Base-by-base conservation (phyloP, 2,113 vertebrate genomes). In the Pelodiscus sinensis region DNA sequence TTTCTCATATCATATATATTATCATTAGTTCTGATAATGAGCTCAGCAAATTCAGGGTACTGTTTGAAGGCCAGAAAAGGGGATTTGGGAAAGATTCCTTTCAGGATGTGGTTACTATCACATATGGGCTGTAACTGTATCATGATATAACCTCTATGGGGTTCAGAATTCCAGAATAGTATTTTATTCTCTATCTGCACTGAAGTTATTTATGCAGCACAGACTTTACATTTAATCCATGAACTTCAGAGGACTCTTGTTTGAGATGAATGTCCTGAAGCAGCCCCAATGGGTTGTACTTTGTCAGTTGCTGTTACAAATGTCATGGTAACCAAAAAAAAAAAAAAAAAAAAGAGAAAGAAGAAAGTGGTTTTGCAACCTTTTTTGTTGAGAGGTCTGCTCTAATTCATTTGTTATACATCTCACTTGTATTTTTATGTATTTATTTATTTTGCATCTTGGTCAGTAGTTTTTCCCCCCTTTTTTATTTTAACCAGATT, bases 161-260 rank as follows among this genome's bases (percentile, higher is more conserved):
- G 15, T 6, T 55, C 0, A 11, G 2, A 1, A 38, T 31, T 22
- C 1, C 9, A 1, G 0, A 60, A 68, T 22, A 12, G 2, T 12
- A 25, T 27, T 27, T 81, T 77, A 22, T 25, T 75, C 68, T 50
- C 82, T 73, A 8, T 50, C 71, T 38, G 8, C 54, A 2, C 10
- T 19, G 18, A 50, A 58, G 16, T 27, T 82, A 77, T 50, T 77
- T 14, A 77, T 77, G 24, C 22, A 77, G 24, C 73, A 77, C 24
- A 77, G 22, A 77, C 38, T 8, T 50, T 14, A 75, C 11, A 22
- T 38, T 75, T 75, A 44, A 22, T 50, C 73, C 22, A 24, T 22
- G n/a, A 44, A 38, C 12, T 75, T 44, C 13, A 38, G 71, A 24
- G 71, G 71, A 38, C 24, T 44, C 71, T 44, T 38, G 35, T 44